Base-by-base conservation (phyloP, 2,113 vertebrate species). In the Beaufortia kweichowensis region DNA sequence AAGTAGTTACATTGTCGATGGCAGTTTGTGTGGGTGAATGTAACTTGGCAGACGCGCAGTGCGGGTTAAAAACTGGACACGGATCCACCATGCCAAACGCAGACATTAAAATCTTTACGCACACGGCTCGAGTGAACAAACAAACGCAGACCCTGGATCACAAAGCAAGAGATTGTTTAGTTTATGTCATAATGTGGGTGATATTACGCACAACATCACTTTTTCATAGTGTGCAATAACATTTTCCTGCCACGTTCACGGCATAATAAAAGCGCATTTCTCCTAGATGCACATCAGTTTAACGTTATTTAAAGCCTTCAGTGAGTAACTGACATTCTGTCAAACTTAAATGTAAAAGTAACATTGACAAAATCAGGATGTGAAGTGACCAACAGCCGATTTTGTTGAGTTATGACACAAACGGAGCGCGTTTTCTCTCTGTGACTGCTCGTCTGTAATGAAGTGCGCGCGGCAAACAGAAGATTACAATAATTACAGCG, bases 401-500 rank as follows among this genome's bases (percentile, higher is more conserved):
- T 43, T 15, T 64, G n/a, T 65, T 17, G 35, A 41, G 19, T 26
- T 67, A 35, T 31, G 41, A 23, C 11, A 48, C 60, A 33, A 24
- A 55, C 66, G 65, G 26, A 23, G 33, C 17, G 46, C 21, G 55
- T 63, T 56, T 70, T 31, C 50, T 41, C 68, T 41, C 23, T 65
- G 39, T 53, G 74, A 65, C 79, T 19, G 53, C 7, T 71, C 5
- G 53, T 11, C 53, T 43, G 72, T 87, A 90, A 92, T 89, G 86
- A 90, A 89, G 86, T 85, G 84, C 85, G 87, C 83, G 82, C 85
- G 85, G 82, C 85, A 90, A 81, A 80, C 86, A 84, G 87, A 59
- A 88, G 87, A 88, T 91, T 89, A 84, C 85, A 86, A 86, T 90
- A 90, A 91, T 91, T 88, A 88, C 79, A 82, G 77, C 77, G 48